Base-by-base conservation (phyloP, 2,888 invertebrate genomes). In the Julus scanicus region DNA sequence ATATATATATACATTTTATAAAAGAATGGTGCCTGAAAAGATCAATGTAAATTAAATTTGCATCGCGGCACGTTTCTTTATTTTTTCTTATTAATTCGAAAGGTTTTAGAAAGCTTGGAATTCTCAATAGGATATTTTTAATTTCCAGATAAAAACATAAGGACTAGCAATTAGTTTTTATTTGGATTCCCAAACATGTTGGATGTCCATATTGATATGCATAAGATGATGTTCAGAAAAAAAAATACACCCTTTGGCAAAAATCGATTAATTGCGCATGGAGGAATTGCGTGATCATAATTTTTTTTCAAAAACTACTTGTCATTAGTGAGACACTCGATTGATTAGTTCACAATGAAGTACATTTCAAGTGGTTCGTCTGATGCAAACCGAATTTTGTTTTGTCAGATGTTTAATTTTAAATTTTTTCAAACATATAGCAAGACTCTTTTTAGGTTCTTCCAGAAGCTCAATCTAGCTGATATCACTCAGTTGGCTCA, bases 201-300 rank as follows among this genome's bases (percentile, higher is more conserved):
- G 15, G 15, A 53, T n/a, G 57, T 57, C 8, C 17, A n/a, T 8
- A 57, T 57, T 3, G n/a, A 57, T 57, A 57, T 57, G 57, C 57
- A 57, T 17, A 57, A 63, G 63, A 63, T 17, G 63, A n/a, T 63
- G n/a, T 63, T 63, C n/a, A 63, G n/a, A 17, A 17, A 71, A 9
- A 71, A 71, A 6, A 71, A 71, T 20, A 29, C 9, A 17, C 29
- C 71, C 63, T n/a, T 63, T 6, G 63, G 63, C 63, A 63, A n/a
- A 63, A 63, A 63, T 63, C 63, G n/a, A 63, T 63, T 63, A 63
- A 63, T 63, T 63, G n/a, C 63, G n/a, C n/a, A n/a, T 63, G 17
- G 4, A n/a, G 63, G n/a, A 63, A n/a, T 63, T 63, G 63, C 63
- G 63, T 63, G 63, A 63, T 71, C 20, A 17, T 71, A 71, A 29